Evolutionary conservation across 2,113 vertebrate species (phyloP).

Genomic region (Petroica traversi): DNA sequence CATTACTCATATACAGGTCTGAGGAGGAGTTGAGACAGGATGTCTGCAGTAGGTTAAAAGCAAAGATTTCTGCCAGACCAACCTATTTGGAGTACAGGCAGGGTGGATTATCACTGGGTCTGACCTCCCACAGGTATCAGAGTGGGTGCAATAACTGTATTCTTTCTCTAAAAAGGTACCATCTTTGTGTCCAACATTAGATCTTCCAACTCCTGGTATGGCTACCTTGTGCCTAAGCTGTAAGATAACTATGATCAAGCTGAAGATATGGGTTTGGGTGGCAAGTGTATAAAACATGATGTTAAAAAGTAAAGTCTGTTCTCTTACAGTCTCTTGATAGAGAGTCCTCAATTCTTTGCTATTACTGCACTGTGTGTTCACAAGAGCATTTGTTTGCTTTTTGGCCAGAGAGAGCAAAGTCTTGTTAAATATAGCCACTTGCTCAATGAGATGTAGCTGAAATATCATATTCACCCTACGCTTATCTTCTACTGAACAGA

Average conservation of each 20-base stretch:
- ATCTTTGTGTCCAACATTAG: neutral
- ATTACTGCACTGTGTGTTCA: neutral
- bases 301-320: neutral
- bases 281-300: neutral
- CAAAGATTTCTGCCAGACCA: neutral
- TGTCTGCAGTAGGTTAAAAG: neutral
- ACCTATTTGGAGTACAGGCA: neutral
- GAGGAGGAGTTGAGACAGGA: neutral
- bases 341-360: neutral
- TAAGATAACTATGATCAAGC: neutral
- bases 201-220: fast-evolving
- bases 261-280: neutral
- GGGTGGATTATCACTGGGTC: neutral
- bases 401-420: neutral
- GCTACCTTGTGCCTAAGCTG: neutral
- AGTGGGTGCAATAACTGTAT: neutral
- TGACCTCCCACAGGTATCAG: neutral
- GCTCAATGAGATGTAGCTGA: neutral
- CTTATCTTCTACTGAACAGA: slow-evolving; percentile 28
- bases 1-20: neutral
- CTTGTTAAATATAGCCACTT: slow-evolving; percentile 13
- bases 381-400: neutral
- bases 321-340: neutral
- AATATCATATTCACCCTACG: neutral
- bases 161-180: neutral